Evolutionary conservation across 64 coral and sea anemone species (phyloP).

Genomic region (Montipora foliosa): DNA sequence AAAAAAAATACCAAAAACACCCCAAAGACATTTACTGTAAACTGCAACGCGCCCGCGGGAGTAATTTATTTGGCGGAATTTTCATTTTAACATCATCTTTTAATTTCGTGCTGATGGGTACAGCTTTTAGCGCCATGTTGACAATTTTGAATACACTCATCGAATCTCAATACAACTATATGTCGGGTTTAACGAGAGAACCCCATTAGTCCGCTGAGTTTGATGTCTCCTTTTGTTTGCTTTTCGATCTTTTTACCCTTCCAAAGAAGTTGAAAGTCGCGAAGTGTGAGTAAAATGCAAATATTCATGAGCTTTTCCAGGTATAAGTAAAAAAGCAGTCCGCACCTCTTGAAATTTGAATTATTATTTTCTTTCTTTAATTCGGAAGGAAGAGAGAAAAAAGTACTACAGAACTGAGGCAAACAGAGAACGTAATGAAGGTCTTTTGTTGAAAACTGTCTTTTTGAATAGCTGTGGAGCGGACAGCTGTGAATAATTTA

Average conservation of each 20-base stretch:
- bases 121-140: slow-evolving; percentile 64
- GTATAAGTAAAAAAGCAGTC: not conserved
- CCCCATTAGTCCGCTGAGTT: slow-evolving; percentile 17
- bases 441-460: slow-evolving; percentile 20
- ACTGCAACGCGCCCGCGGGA: not conserved
- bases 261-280: not conserved
- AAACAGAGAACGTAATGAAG: slow-evolving; percentile 23
- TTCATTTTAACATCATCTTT: slow-evolving; percentile 21
- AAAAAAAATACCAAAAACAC: not conserved
- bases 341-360: not conserved
- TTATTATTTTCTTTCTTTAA: not conserved
- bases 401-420: not conserved
- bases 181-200: slow-evolving; percentile 39
- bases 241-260: not conserved
- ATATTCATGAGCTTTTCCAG: not conserved
- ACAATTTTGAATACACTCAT: slow-evolving; percentile 53
- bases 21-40: not conserved
- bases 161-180: slow-evolving; percentile 52
- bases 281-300: not conserved
- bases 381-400: not conserved
- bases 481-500: slow-evolving; percentile 61
- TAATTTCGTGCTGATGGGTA: slow-evolving; percentile 23
- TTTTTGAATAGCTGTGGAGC: slow-evolving; percentile 28
- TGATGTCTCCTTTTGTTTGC: not conserved
- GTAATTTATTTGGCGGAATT: slow-evolving; percentile 6